Conservation (phyloP, 2,113 vertebrate genomes). For the Tricholaema leucomelas region DNA sequence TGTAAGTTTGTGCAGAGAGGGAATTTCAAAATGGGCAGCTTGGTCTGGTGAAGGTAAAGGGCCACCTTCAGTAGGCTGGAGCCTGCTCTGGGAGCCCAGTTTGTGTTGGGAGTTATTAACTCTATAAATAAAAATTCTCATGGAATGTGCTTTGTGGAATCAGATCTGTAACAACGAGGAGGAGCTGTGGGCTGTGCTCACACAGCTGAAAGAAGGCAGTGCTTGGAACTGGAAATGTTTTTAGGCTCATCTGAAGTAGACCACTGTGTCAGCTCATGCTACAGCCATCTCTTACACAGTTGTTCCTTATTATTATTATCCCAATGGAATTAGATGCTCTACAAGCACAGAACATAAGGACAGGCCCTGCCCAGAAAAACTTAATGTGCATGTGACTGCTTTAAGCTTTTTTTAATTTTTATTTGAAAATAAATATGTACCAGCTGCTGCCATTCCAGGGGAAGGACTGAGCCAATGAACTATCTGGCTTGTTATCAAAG, state of each 20-base stretch:
- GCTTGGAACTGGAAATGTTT: neutral
- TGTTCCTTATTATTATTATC: slow-evolving; percentile 47
- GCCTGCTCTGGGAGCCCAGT: neutral
- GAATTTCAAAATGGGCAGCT: neutral
- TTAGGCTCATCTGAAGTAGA: slow-evolving; percentile 1
- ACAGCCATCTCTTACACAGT: slow-evolving; percentile 19
- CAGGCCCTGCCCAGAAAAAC: slow-evolving; percentile 7
- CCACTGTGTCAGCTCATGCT: neutral
- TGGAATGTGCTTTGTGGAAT: neutral
- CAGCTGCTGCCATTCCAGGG: slow-evolving; percentile 37
- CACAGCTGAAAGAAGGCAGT: neutral
- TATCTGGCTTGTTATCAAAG: slow-evolving; percentile 52
- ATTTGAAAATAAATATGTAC: slow-evolving; percentile 52
- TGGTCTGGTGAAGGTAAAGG: neutral
- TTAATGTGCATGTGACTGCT: slow-evolving; percentile 41
- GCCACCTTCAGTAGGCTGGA: neutral
- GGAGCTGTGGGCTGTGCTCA: neutral
- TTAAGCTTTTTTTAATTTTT: neutral
- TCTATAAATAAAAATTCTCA: neutral
- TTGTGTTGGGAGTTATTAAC: neutral
- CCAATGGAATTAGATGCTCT: slow-evolving; percentile 12
- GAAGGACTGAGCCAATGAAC: slow-evolving; percentile 19
- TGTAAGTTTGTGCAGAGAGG: neutral
- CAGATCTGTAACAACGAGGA: neutral
- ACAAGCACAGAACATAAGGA: slow-evolving; percentile 35